phyloP scores from a whole-genome alignment of 2,113 vertebrate species.

The Thamnophis sirtalis region DNA sequence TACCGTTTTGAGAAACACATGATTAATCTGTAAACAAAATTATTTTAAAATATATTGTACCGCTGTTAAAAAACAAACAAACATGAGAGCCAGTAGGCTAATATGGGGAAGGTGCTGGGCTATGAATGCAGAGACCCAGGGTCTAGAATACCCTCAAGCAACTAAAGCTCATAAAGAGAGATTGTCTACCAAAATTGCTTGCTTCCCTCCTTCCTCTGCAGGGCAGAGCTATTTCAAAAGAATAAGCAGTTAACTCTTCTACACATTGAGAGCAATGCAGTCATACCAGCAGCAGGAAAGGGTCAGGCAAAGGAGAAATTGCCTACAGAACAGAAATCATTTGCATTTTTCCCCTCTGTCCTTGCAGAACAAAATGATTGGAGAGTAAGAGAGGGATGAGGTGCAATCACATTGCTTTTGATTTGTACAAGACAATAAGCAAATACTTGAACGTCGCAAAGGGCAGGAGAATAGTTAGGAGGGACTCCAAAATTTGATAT shows the following conservation, averaged over 20 bases:
- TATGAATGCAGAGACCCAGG: not conserved
- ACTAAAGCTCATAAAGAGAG: not conserved
- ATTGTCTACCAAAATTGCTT: not conserved
- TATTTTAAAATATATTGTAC: not conserved
- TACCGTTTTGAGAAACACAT: constrained; percentile 82
- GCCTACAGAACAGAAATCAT: not conserved
- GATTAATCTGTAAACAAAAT: constrained; percentile 75
- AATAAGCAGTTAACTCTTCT: not conserved
- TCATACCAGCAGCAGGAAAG: not conserved
- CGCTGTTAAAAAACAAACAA: not conserved
- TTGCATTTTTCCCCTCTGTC: not conserved
- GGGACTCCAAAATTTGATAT: not conserved
- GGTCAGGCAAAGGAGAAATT: not conserved
- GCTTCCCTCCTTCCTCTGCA: not conserved
- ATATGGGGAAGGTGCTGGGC: not conserved
- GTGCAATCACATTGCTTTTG: not conserved
- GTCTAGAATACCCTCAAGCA: not conserved
- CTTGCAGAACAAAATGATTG: not conserved
- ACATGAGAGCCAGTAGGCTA: not conserved
- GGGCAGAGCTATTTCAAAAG: not conserved
- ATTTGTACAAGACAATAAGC: not conserved
- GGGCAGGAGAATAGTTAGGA: not conserved
- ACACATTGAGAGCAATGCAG: not conserved
- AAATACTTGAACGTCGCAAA: not conserved
- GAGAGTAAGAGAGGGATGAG: not conserved